Conservation (phyloP, 2,797 vertebrate genomes). For the Thunnus albacares region DNA sequence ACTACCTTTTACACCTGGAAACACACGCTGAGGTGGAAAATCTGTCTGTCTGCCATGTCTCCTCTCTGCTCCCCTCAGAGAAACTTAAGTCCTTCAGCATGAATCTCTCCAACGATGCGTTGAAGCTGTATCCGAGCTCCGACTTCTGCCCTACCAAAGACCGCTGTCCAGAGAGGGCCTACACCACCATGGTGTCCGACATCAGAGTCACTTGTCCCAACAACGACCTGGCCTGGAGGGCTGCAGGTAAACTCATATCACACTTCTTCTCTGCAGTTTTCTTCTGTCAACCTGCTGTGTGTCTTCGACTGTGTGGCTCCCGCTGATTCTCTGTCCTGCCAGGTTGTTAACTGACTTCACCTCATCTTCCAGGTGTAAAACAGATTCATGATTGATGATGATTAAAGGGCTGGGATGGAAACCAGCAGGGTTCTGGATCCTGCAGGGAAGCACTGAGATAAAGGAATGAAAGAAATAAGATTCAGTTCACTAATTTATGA, state of each 20-base stretch:
- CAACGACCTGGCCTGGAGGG: constrained; percentile 81
- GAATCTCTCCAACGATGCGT: constrained; percentile 67
- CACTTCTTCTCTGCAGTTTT: too few species aligned
- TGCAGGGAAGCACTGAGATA: too few species aligned
- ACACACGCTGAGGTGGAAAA: too few species aligned
- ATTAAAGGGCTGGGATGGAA: neutral
- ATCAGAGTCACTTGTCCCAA: constrained; percentile 84
- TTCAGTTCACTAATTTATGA: neutral
- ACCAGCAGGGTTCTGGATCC: too few species aligned
- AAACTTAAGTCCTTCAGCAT: constrained; percentile 81
- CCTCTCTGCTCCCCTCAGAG: constrained; percentile 64
- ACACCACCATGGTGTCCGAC: constrained; percentile 88
- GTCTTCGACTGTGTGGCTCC: too few species aligned
- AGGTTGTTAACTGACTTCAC: too few species aligned
- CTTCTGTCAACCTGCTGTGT: too few species aligned
- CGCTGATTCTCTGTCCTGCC: too few species aligned
- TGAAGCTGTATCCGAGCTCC: constrained; percentile 74
- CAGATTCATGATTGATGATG: neutral
- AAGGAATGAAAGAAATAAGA: too few species aligned
- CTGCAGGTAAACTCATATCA: constrained; percentile 76
- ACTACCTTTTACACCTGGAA: neutral
- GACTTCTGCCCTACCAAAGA: constrained; percentile 73
- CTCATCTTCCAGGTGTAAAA: too few species aligned
- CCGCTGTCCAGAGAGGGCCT: constrained; percentile 84
- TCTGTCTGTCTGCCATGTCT: neutral